Conservation (phyloP, 2,113 vertebrate species). For the Atractosteus spatula region DNA sequence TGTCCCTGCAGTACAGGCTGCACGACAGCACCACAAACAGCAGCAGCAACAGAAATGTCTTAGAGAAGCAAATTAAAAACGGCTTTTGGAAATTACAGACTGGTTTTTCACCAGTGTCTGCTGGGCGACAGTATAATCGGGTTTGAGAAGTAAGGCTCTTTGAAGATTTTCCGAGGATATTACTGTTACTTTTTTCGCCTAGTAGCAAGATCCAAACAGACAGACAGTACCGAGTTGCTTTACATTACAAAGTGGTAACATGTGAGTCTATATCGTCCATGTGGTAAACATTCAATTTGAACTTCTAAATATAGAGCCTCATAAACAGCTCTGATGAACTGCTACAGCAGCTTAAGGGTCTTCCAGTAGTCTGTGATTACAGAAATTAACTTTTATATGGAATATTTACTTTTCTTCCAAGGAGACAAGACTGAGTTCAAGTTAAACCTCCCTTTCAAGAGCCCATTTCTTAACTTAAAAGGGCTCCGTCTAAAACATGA, state of each 20-base stretch:
- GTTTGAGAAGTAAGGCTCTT: too few relatives aligned
- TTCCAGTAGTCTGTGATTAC: neutral
- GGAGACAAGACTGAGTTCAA: too few relatives aligned
- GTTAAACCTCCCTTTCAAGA: too few relatives aligned
- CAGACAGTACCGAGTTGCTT: slow-evolving; percentile 16
- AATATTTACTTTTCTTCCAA: too few relatives aligned
- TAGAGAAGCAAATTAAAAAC: neutral
- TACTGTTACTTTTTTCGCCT: slow-evolving; percentile 22
- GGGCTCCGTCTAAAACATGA: too few relatives aligned
- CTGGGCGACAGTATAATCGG: too few relatives aligned
- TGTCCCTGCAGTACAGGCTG: neutral
- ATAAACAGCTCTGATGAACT: neutral
- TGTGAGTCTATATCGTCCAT: slow-evolving; percentile 22
- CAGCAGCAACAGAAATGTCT: neutral
- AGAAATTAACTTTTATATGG: neutral
- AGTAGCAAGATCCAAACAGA: slow-evolving; percentile 19
- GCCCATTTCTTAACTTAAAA: too few relatives aligned
- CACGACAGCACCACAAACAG: neutral
- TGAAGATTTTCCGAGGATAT: neutral
- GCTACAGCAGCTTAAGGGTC: neutral
- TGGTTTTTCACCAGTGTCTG: too few relatives aligned
- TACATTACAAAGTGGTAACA: slow-evolving; percentile 24
- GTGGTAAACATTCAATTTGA: slow-evolving; percentile 34
- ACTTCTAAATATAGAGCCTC: too few relatives aligned
- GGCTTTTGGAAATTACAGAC: too few relatives aligned